Evolutionary conservation across 2,113 vertebrate genomes (phyloP), one percentile per base, ranked within the genome.

Genomic region (Poeciliopsis retropinna): DNA sequence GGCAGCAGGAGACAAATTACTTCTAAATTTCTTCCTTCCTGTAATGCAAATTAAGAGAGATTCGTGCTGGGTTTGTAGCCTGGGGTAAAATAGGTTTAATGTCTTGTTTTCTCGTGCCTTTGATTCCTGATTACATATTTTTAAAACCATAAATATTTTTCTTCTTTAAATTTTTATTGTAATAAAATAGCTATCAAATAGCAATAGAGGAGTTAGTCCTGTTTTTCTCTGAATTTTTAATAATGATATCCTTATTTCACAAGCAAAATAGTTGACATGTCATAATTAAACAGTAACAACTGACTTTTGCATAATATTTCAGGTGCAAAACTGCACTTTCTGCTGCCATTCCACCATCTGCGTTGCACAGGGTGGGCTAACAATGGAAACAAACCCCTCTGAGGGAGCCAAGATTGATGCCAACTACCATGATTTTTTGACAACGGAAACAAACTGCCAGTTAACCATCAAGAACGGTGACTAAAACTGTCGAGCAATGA

Each of bases 381-480:
- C 63, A 79, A 71, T 54, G 32, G 41, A 28, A 78, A 77, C 75
- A 64, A 75, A 63, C 64, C 67, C 51, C 32, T 61, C 34, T 51
- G 41, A 75, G 63, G 76, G 68, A 13, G 44, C 71, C 81, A 44
- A 78, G 83, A 88, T 67, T 87, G 84, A 89, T 82, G 64, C 80
- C 80, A 60, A 29, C 69, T 75, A 81, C 83, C 62, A 70, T 22
- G 66, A 29, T 73, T 84, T 73, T 87, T 83, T 84, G 84, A 83
- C 85, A 80, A 80, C 61, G 66, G 80, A 82, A 81, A 73, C 30
- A 51, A 85, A 67, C 85, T 83, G 83, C 84, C 91, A 89, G 64
- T 86, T 86, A 75, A 73, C 79, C 77, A 64, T 82, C 85, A 72
- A 57, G 69, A 78, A 14, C 85, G 73, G 86, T 88, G 82, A 86